These are phyloP conservation scores for Geotria australis DNA, from an alignment of 2,797 vertebrate genomes.

Conservation along the genomic window DNA sequence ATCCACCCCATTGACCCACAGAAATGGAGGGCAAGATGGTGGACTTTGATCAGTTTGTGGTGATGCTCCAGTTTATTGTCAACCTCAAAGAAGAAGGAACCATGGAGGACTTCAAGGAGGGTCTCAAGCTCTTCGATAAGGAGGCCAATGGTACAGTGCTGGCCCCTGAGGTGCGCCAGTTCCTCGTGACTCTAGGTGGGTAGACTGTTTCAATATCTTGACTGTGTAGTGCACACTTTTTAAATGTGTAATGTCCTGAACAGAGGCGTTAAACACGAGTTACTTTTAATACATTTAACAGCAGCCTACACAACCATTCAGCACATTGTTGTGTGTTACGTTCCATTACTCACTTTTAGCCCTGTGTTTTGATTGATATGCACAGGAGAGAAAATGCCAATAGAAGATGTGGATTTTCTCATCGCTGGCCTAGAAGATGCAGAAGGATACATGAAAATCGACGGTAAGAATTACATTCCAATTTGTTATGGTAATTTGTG, in stretches of 20 bases:
- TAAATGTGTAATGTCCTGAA: no score
- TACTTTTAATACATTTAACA: neutral
- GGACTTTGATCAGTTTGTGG: neutral
- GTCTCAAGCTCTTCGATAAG: no score
- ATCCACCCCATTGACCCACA: neutral
- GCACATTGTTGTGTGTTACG: no score
- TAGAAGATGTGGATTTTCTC: neutral
- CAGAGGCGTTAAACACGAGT: no score
- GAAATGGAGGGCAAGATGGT: neutral
- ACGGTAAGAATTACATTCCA: neutral
- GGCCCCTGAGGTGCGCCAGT: no score
- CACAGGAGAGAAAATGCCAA: neutral
- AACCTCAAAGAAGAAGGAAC: neutral
- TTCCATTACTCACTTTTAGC: neutral
- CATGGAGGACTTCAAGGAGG: no score
- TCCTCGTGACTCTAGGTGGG: neutral
- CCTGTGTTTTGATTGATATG: neutral
- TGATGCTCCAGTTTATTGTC: neutral
- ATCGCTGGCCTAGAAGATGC: neutral
- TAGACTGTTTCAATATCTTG: neutral
- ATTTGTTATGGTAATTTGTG: no score
- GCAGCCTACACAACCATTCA: no score
- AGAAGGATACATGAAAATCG: neutral
- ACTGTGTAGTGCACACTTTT: neutral
- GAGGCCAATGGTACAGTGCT: no score